Conservation (phyloP, 30 jellyfish, hydroid and myxozoan genomes). For the Aurelia aurita complex sp. Pacific region DNA sequence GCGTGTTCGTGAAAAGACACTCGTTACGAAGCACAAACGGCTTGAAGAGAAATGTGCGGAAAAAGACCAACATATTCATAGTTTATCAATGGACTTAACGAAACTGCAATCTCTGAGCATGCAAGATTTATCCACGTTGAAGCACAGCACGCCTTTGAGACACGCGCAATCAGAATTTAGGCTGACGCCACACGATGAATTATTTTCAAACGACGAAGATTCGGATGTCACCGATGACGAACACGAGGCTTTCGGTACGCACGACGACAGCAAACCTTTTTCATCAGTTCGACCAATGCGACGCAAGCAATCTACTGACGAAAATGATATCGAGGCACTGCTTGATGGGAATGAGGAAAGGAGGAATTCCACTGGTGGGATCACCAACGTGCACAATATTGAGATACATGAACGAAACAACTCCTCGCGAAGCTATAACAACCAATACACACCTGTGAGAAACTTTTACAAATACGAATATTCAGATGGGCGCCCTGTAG, state of each 20-base stretch:
- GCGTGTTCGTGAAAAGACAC: constrained; percentile 73
- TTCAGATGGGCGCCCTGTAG: constrained; percentile 77
- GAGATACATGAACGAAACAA: constrained; percentile 49
- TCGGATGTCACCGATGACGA: constrained; percentile 57
- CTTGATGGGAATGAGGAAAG: neutral
- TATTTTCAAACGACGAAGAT: constrained; percentile 24
- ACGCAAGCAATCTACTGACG: constrained; percentile 54
- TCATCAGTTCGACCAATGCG: constrained; percentile 85
- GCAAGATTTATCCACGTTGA: constrained; percentile 64
- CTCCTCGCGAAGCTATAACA: constrained; percentile 56
- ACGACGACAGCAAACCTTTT: constrained; percentile 55
- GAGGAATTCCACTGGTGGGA: constrained; percentile 1
- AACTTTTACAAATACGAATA: constrained; percentile 63
- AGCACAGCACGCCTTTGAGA: constrained; percentile 91
- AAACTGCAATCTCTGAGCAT: constrained; percentile 76
- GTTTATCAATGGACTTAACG: constrained; percentile 68
- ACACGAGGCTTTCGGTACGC: constrained; percentile 12
- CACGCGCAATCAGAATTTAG: constrained; percentile 76
- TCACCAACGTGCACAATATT: constrained; percentile 19
- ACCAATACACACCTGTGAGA: constrained; percentile 71
- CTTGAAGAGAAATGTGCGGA: constrained; percentile 79
- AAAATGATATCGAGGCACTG: constrained; percentile 22
- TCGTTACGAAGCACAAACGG: constrained; percentile 73
- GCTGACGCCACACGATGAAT: constrained; percentile 45
- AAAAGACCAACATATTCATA: constrained; percentile 73